Conservation (phyloP, 2,797 vertebrate species). For the Eulemur mongoz region DNA sequence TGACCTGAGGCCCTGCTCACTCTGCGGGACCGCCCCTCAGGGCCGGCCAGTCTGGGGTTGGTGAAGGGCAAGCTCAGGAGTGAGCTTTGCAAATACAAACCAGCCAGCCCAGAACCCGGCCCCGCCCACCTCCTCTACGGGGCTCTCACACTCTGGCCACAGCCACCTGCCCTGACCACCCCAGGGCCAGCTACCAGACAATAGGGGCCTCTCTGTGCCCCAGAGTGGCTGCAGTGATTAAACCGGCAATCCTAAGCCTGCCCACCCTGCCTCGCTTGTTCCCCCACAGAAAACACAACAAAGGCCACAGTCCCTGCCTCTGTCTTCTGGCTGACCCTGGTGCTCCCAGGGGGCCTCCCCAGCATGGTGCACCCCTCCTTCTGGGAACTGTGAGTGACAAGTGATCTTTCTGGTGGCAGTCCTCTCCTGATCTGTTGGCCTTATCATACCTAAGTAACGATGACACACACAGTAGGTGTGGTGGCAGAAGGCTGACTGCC, state of each 20-base stretch:
- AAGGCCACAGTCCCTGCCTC: neutral
- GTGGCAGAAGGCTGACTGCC: neutral
- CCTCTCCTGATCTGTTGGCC: neutral
- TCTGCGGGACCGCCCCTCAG: neutral
- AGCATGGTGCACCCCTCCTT: accelerated
- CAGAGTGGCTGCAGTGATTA: too few relatives aligned
- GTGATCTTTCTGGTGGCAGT: accelerated
- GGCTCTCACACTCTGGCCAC: neutral
- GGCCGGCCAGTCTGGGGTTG: accelerated
- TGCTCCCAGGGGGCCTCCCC: accelerated
- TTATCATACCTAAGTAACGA: accelerated
- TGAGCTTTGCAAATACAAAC: neutral
- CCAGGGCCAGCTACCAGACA: neutral
- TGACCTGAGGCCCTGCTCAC: neutral
- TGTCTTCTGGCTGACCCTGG: neutral
- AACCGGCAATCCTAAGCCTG: neutral
- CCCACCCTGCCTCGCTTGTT: accelerated
- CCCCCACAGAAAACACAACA: neutral
- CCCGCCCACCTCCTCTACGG: neutral
- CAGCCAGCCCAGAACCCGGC: neutral
- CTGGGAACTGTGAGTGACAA: neutral
- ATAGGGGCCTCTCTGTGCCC: neutral
- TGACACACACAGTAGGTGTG: accelerated
- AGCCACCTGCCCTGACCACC: accelerated
- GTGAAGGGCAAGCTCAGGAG: too few relatives aligned